These are phyloP conservation scores for Digitonthophagus gazella DNA, from an alignment of 2,888 invertebrate species.

Conservation along the genomic window DNA sequence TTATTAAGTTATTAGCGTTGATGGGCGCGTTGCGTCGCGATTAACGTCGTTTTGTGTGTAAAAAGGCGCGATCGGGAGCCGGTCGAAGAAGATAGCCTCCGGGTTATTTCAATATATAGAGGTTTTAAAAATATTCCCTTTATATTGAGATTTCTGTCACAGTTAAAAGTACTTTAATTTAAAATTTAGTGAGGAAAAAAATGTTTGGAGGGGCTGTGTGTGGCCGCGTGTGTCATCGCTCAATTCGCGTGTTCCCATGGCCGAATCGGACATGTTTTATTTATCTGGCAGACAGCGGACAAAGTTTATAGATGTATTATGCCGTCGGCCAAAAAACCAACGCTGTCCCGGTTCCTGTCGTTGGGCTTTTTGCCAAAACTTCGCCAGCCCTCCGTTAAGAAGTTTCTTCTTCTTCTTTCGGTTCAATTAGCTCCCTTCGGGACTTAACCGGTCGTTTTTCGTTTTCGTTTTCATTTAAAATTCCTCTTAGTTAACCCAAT, in stretches of 20 bases:
- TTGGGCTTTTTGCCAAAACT: not conserved
- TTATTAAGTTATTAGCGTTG: not conserved
- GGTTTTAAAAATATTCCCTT: not conserved
- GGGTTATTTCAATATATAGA: too few species aligned
- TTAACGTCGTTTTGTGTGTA: not conserved
- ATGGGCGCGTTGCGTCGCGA: not conserved
- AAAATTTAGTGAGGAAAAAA: too few species aligned
- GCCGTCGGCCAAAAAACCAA: not conserved
- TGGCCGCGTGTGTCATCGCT: conserved; percentile 22
- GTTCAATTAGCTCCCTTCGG: not conserved
- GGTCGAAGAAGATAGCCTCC: too few species aligned
- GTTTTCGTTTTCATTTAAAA: not conserved
- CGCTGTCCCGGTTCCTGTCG: not conserved
- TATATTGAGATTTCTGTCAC: not conserved
- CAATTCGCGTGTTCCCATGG: conserved; percentile 27
- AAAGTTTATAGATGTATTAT: not conserved
- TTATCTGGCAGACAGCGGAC: conserved; percentile 20
- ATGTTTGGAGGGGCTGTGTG: not conserved
- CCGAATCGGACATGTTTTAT: conserved; percentile 26
- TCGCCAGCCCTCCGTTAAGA: not conserved
- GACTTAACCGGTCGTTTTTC: not conserved
- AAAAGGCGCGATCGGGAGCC: not conserved
- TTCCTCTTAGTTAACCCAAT: not conserved
- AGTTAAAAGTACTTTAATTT: too few species aligned
- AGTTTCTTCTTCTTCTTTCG: not conserved